A percentile compares a stretch with the other conserved stretches of the same genome.
Conservation (phyloP, 2,113 vertebrate species). For the Ploceus nigricollis region DNA sequence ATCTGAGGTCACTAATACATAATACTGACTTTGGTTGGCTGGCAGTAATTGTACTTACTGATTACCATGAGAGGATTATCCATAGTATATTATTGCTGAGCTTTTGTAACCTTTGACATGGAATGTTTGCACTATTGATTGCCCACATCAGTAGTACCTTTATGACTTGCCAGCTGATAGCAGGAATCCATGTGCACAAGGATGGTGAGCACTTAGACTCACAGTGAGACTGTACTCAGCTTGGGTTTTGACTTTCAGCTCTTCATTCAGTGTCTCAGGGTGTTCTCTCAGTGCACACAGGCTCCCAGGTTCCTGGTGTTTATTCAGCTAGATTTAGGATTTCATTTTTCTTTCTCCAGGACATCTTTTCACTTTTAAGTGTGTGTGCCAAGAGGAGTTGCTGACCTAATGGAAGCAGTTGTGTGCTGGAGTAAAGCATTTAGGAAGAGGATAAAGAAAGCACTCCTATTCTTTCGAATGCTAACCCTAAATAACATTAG, state of each 20-base stretch:
- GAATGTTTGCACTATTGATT: background rate
- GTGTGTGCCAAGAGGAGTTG: background rate
- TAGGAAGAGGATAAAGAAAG: background rate
- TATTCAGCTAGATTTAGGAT: background rate
- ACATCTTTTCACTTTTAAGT: background rate
- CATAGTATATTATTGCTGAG: background rate
- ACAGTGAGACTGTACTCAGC: background rate
- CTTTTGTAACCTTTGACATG: background rate
- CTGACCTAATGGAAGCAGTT: background rate
- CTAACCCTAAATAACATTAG: background rate
- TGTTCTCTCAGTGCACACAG: background rate
- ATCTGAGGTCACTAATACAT: background rate
- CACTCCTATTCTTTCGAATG: background rate
- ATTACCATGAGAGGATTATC: background rate
- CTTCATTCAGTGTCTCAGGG: background rate
- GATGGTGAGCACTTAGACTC: background rate
- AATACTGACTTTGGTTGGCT: accelerated
- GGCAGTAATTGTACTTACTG: background rate
- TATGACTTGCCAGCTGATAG: background rate
- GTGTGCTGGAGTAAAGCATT: background rate
- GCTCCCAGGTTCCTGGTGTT: background rate
- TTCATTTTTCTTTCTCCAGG: background rate
- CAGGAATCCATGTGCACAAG: background rate
- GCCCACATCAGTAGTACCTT: background rate
- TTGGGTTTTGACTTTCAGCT: background rate